Base-by-base conservation (phyloP, 2,113 vertebrate species). In the Notarius quadriscutis region DNA sequence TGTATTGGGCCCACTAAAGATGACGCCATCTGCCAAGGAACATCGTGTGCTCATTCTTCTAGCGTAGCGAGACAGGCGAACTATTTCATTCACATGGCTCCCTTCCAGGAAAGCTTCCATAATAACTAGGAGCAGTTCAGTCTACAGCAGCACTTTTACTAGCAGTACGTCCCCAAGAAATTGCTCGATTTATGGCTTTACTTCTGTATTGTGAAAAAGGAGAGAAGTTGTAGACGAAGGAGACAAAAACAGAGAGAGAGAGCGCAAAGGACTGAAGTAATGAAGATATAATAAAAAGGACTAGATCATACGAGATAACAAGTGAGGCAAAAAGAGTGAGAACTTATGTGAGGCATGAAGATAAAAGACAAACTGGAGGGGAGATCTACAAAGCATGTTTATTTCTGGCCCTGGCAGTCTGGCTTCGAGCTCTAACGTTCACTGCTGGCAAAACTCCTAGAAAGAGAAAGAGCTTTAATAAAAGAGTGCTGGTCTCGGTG, bases 361-460 rank as follows among this genome's bases (percentile, higher is more conserved):
- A 89, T 92, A 93, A 86, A 88, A 86, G 74, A 62, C 51, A 71
- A 53, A 27, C 78, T 58, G 48, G 69, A 87, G 87, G 62, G 22
- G 65, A 88, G 94, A 94, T 94, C 94, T 95, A 94, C 94, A 96
- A 96, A 96, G 95, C 95, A 96, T 94, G 95, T 96, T 96, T 95
- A 96, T 94, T 94, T 94, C 95, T 94, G 92, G 94, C 93, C 95
- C 95, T 94, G 92, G 94, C 93, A 90, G 94, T 93, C 93, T 94
- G 94, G 95, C 93, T 92, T 93, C 91, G 90, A 88, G 92, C 88
- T 95, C 92, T 92, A 93, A 95, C 93, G 94, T 95, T 96, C 94
- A 95, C 94, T 95, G 90, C 92, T 96, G 96, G 96, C 96, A 91
- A 89, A 63, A 81, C 62, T 95, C 94, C 95, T 95, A 93, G 78